Conservation (phyloP, 1,140 invertebrate species). For the Metaphire vulgaris region DNA sequence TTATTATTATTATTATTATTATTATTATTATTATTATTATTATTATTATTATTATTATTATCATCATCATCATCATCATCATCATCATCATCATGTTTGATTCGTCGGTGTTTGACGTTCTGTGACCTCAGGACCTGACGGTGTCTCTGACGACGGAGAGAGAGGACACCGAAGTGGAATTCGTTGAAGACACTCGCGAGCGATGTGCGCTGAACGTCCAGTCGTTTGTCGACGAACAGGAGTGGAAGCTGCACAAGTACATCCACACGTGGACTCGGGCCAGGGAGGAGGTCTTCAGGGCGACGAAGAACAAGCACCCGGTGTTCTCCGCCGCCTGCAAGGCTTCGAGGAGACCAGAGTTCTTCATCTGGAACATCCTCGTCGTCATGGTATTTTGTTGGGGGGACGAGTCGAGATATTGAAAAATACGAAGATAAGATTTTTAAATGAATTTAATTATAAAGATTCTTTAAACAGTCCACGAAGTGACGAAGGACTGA, state of each 20-base stretch:
- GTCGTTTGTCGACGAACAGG: constrained; percentile 34
- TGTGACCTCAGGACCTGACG: no score
- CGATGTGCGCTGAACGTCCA: constrained; percentile 33
- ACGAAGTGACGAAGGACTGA: no score
- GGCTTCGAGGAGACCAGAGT: constrained; percentile 31
- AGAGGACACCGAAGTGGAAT: constrained; percentile 30
- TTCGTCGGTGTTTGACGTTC: no score
- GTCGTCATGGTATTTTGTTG: constrained; percentile 31
- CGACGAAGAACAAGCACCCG: constrained; percentile 25
- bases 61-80: no score
- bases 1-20: no score
- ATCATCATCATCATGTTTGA: no score
- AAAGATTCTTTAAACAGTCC: no score
- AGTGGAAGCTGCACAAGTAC: constrained; percentile 23
- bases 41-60: no score
- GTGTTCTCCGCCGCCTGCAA: constrained; percentile 32
- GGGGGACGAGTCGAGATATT: no score
- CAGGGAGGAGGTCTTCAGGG: constrained; percentile 14
- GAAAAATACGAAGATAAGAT: no score
- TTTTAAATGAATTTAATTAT: no score
- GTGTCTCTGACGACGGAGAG: constrained; percentile 40
- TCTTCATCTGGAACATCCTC: constrained; percentile 33
- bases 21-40: no score
- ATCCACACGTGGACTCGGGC: constrained; percentile 18
- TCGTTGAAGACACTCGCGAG: constrained; percentile 31